Base-by-base conservation (phyloP, 2,113 vertebrate species). In the Paedocypris sp. region DNA sequence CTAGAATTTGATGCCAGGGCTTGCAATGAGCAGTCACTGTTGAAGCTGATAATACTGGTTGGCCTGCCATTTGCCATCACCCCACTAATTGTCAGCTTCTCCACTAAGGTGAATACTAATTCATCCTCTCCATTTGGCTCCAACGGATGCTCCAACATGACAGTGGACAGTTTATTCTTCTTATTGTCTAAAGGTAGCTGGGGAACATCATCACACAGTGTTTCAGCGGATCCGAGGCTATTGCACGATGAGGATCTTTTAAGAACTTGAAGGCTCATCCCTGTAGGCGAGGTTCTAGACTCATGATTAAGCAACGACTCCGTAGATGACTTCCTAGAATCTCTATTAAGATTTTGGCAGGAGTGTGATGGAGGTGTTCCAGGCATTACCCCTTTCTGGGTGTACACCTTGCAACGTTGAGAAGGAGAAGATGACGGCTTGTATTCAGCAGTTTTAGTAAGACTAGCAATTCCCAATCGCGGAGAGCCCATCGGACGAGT, bases 331-430 rank as follows among this genome's bases (percentile, higher is more conserved):
- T 77, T 77, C 3, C 82, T 81, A 0, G 84, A 77, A 10, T 97
- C 90, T 69, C 86, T 89, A 74, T 73, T 82, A 61, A 85, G 58
- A 28, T 82, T 68, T 25, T 87, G 82, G 39, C 82, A 84, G 43
- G 87, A 83, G 12, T 77, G 70, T 0, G 91, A 85, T 2, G n/a
- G n/a, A n/a, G 85, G 80, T 0, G 89, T 83, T 33, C 82, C 79
- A 1, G 93, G 95, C 73, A 93, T 69, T 16, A 97, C 88, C 3
- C 93, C 88, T 75, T 99, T 99, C 79, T 98, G 94, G 4, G 95
- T 98, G 60, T 93, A 94, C 11, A 98, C 94, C 70, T 98, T 98
- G 79, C 93, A 94, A 7, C 95, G 85, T 78, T 97, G 94, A 6
- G 94, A 95, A 3, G 94, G 92, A 25, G 94, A 97, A 51, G 81